A percentile compares a stretch with the other conserved stretches of the same genome.
Conservation (phyloP, 2,113 vertebrate species). For the Pampusana beccarii region DNA sequence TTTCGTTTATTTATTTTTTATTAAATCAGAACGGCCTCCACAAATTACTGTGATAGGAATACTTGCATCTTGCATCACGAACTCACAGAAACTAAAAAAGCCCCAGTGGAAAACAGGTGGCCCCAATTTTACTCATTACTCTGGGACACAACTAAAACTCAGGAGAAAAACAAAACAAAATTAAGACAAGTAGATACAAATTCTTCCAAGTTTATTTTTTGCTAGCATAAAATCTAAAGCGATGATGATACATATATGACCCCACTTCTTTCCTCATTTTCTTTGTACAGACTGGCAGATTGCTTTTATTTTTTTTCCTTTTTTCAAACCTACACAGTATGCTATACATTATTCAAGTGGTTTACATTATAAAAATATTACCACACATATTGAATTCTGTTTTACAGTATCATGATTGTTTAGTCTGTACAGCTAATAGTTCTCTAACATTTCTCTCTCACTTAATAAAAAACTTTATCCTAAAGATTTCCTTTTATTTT, state of each 20-base stretch:
- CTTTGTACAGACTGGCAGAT: not conserved
- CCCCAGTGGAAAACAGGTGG: constrained; percentile 68
- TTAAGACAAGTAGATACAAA: constrained; percentile 5
- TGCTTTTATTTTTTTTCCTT: not conserved
- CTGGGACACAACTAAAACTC: constrained; percentile 42
- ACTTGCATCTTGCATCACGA: not conserved
- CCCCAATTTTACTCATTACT: constrained; percentile 1
- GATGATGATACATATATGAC: not conserved
- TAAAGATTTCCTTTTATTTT: constrained; percentile 42
- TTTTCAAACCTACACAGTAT: not conserved
- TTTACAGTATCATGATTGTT: constrained; percentile 36
- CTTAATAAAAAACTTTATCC: constrained; percentile 38
- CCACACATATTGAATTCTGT: constrained; percentile 36
- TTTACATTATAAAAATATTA: constrained; percentile 53
- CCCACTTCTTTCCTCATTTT: not conserved
- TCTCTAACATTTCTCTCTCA: constrained; percentile 39
- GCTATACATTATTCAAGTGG: not conserved
- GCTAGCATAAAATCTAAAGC: not conserved
- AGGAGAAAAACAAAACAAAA: constrained; percentile 36
- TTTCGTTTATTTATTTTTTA: not conserved
- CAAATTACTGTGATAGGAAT: constrained; percentile 31
- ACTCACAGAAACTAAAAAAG: constrained; percentile 12
- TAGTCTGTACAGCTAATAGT: constrained; percentile 46
- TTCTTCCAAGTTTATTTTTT: constrained; percentile 26
- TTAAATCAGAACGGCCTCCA: constrained; percentile 34